Evolutionary conservation across 1,140 invertebrate species (phyloP).

Genomic region (Diploscapter pachys): DNA sequence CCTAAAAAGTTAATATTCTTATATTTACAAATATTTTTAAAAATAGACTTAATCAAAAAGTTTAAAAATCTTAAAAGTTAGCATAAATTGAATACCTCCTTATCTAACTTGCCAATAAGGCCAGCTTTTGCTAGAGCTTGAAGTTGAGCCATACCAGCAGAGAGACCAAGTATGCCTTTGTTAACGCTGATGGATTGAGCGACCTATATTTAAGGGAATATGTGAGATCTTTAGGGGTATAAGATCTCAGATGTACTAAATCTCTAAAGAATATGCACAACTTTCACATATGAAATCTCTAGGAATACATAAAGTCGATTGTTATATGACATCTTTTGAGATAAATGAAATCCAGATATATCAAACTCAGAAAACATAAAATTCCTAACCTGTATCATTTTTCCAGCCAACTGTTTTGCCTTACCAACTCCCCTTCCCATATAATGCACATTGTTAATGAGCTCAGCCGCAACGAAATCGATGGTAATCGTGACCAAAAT

Average conservation of each 20-base stretch:
- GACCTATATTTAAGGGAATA: too few species aligned
- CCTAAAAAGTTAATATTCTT: too few species aligned
- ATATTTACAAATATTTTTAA: too few species aligned
- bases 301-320: too few species aligned
- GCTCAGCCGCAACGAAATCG: conserved; percentile 33
- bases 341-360: conserved; percentile 19
- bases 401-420: conserved; percentile 29
- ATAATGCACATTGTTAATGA: conserved; percentile 34
- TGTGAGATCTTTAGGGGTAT: too few species aligned
- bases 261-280: too few species aligned
- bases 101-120: conserved; percentile 16
- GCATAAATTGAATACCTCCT: neutral
- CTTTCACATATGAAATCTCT: too few species aligned
- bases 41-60: too few species aligned
- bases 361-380: neutral
- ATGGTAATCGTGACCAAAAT: conserved; percentile 35
- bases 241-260: too few species aligned
- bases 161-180: conserved; percentile 12
- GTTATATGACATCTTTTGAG: conserved; percentile 20
- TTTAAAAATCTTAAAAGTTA: too few species aligned
- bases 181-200: conserved; percentile 1
- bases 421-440: conserved; percentile 35
- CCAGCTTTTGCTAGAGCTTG: conserved; percentile 31
- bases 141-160: conserved; percentile 26
- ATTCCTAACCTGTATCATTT: conserved; percentile 16